Evolutionary conservation across 1,140 invertebrate genomes (phyloP).

Genomic region (Zaprionus gabonicus): DNA sequence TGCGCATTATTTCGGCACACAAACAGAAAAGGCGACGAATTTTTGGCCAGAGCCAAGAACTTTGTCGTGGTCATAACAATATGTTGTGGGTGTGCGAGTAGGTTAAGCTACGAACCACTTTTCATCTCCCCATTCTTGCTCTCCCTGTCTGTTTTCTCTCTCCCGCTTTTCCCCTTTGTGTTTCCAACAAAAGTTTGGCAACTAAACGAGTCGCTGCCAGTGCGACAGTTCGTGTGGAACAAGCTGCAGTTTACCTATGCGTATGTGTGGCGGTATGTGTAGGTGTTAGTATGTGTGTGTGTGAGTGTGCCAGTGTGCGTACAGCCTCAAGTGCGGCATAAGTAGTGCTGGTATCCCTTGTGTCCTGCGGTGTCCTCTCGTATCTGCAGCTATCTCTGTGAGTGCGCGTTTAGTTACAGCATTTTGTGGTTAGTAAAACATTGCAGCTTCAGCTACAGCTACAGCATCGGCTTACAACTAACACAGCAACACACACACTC

Average conservation of each 20-base stretch:
- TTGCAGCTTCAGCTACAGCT: constrained; percentile 57
- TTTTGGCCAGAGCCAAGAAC: constrained; percentile 64
- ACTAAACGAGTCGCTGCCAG: constrained; percentile 53
- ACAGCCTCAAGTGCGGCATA: constrained; percentile 65
- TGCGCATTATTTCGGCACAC: constrained; percentile 53
- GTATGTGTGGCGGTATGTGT: neutral
- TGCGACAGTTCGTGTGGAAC: constrained; percentile 6
- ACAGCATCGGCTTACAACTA: constrained; percentile 36
- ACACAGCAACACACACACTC: constrained; percentile 11
- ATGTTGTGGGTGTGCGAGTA: constrained; percentile 56
- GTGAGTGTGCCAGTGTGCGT: constrained; percentile 36
- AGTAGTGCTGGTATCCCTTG: constrained; percentile 56
- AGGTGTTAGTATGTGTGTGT: constrained; percentile 27
- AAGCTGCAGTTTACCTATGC: constrained; percentile 38
- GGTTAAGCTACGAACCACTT: neutral
- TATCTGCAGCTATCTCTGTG: constrained; percentile 24
- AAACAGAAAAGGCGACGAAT: constrained; percentile 73
- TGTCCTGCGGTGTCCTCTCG: constrained; percentile 43
- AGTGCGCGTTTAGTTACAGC: constrained; percentile 74
- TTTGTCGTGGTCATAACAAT: constrained; percentile 70
- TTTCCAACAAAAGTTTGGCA: constrained; percentile 46
- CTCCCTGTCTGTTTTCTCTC: neutral
- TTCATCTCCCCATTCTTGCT: neutral
- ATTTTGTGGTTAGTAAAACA: constrained; percentile 81
- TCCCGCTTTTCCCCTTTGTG: neutral